A percentile compares a stretch with the other conserved stretches of the same genome.
These are phyloP conservation scores for Agrotis clavis DNA, from an alignment of 2,888 invertebrate genomes.

Conservation along the genomic window DNA sequence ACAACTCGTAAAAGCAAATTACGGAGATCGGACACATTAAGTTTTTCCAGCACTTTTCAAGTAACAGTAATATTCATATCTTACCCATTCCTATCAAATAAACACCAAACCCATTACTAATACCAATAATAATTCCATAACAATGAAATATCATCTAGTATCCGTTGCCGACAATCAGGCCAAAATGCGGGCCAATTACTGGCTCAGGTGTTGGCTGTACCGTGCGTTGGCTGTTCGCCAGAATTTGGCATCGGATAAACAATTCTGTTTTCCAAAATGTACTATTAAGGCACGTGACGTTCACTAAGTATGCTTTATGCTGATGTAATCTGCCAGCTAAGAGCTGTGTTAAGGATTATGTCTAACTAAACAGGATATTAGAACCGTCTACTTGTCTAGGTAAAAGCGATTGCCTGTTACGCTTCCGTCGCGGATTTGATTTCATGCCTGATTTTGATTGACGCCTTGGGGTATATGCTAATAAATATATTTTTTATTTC, in stretches of 20 bases:
- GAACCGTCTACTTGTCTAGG: no score
- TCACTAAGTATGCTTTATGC: conserved; percentile 48
- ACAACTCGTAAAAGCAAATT: no score
- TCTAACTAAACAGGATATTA: not conserved
- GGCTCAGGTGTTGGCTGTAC: conserved; percentile 72
- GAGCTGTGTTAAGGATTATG: conserved; percentile 17
- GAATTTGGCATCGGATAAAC: conserved; percentile 59
- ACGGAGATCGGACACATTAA: no score
- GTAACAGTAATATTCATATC: no score
- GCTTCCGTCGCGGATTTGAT: no score
- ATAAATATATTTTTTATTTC: no score
- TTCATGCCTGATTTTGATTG: no score
- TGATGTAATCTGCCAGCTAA: conserved; percentile 33
- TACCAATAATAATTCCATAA: conserved; percentile 55
- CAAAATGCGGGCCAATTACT: conserved; percentile 75
- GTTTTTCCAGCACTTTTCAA: no score
- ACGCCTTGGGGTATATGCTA: no score
- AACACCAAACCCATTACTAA: conserved; percentile 32
- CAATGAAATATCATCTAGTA: conserved; percentile 64
- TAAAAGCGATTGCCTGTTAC: no score
- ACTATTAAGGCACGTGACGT: conserved; percentile 54
- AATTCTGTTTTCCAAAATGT: conserved; percentile 64
- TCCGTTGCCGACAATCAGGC: conserved; percentile 66
- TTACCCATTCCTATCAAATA: conserved; percentile 14
- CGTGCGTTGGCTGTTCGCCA: conserved; percentile 63